phyloP scores from a whole-genome alignment of 2,113 vertebrate species.

The Mustela nigripes region DNA sequence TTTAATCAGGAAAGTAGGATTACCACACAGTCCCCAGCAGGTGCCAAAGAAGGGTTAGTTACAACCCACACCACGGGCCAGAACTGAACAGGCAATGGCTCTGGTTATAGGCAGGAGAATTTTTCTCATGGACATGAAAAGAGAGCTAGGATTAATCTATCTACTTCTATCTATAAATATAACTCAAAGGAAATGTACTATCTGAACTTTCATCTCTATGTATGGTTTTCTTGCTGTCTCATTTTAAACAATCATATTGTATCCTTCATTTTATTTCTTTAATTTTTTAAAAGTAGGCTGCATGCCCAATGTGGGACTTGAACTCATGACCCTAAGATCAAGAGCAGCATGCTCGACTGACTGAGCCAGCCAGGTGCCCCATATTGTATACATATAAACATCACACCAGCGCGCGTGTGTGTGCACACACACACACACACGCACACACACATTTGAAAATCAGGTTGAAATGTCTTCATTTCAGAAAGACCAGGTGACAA shows the following conservation, averaged over 20 bases:
- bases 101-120: not conserved
- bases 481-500: slow-evolving; percentile 26
- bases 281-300: not conserved
- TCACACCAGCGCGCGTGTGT: not conserved
- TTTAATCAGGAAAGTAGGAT: slow-evolving; percentile 36
- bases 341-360: not conserved
- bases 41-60: not conserved
- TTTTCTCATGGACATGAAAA: slow-evolving; percentile 20
- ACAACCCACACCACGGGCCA: not conserved
- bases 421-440: not conserved
- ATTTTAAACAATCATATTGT: not conserved
- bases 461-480: slow-evolving; percentile 61
- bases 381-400: not conserved
- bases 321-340: not conserved
- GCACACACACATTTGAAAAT: slow-evolving; percentile 41
- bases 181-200: slow-evolving; percentile 51
- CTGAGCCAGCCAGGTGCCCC: not conserved
- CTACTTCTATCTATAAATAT: not conserved
- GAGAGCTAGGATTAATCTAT: not conserved
- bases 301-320: not conserved
- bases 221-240: not conserved
- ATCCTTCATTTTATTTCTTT: slow-evolving; percentile 12
- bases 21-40: not conserved
- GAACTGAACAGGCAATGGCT: not conserved
- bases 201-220: slow-evolving; percentile 43